Conservation (phyloP, 53 echinoderm and acorn worm species). For the Luidia sarsii region DNA sequence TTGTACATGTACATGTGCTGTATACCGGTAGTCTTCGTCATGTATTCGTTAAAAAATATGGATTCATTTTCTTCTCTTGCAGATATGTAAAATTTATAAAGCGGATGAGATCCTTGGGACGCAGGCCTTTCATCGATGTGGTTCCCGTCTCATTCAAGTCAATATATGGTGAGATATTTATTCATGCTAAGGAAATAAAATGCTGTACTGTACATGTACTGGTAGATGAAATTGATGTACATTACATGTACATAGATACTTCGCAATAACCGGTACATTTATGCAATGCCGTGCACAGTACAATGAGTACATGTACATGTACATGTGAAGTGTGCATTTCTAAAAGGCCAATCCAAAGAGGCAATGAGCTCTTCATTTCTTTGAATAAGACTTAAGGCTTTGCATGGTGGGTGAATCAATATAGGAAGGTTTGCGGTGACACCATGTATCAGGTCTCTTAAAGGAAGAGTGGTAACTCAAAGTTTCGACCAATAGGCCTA, state of each 20-base stretch:
- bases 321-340: not conserved
- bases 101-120: constrained; percentile 71
- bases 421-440: too few relatives aligned
- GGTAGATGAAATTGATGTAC: too few relatives aligned
- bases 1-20: not conserved
- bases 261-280: too few relatives aligned
- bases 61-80: not conserved
- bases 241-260: too few relatives aligned
- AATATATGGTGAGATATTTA: constrained; percentile 77
- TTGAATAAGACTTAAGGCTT: too few relatives aligned
- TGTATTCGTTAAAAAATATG: not conserved
- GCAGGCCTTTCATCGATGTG: constrained; percentile 79
- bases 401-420: too few relatives aligned
- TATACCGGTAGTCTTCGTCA: not conserved
- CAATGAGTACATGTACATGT: not conserved
- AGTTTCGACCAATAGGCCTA: too few relatives aligned
- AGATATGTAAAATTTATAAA: constrained; percentile 72
- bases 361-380: too few relatives aligned
- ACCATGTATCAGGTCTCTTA: too few relatives aligned
- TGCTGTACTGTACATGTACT: not conserved
- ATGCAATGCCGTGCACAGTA: too few relatives aligned
- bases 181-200: not conserved
- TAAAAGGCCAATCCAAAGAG: too few relatives aligned
- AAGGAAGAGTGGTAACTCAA: too few relatives aligned
- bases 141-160: constrained; percentile 73